phyloP scores from a whole-genome alignment of 2,888 invertebrate species.

The Chironomus tentans region DNA sequence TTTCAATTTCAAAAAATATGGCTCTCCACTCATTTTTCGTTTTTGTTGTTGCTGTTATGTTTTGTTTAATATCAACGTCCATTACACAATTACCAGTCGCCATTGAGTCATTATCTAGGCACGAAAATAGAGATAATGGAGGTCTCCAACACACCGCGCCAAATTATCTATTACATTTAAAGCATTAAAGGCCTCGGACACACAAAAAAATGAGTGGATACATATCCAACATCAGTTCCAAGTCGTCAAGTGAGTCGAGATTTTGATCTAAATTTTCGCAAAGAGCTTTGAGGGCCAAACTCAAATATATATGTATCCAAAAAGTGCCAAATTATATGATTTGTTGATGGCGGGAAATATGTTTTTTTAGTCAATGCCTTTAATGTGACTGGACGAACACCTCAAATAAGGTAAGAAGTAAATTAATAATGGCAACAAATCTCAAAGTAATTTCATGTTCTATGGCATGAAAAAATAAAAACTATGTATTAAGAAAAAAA shows the following conservation, averaged over 20 bases:
- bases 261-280: not conserved
- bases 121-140: conserved; percentile 14
- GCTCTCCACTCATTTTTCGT: not conserved
- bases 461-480: not conserved
- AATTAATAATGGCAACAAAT: not conserved
- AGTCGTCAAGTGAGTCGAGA: not conserved
- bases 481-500: no score
- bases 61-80: conserved; percentile 14
- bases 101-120: conserved; percentile 23
- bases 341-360: conserved; percentile 7
- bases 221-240: not conserved
- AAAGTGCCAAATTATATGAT: not conserved
- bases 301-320: not conserved
- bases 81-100: conserved; percentile 13
- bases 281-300: not conserved
- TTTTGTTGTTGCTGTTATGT: not conserved
- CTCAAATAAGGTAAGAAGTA: not conserved
- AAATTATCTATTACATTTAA: conserved; percentile 9
- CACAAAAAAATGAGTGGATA: not conserved
- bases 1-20: conserved; percentile 11
- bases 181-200: conserved; percentile 11
- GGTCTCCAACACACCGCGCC: not conserved
- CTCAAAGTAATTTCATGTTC: not conserved
- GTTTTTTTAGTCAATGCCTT: not conserved
- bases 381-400: not conserved